These are phyloP conservation scores for Mesaphorura yosii DNA, from an alignment of 1,140 invertebrate species.

Conservation along the genomic window DNA sequence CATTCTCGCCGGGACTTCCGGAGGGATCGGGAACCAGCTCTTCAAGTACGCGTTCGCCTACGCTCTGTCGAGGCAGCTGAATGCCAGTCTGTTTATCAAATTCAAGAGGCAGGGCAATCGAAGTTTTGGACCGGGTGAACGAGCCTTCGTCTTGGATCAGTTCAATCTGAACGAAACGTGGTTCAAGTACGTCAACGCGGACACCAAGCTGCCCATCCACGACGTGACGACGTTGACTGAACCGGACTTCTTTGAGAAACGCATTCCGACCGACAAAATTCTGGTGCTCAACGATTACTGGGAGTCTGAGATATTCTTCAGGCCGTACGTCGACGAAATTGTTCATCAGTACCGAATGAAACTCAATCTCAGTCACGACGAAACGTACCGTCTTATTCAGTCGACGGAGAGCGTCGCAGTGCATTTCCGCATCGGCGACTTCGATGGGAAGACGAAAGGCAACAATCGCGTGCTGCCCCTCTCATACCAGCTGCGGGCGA, in stretches of 20 bases:
- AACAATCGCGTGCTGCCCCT: neutral
- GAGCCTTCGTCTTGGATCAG: too few species aligned
- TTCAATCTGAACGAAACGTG: too few species aligned
- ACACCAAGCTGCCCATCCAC: too few species aligned
- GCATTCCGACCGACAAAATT: neutral
- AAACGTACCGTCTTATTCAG: neutral
- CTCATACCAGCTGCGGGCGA: neutral
- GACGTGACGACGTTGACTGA: neutral
- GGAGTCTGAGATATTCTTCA: conserved; percentile 1
- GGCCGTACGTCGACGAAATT: neutral
- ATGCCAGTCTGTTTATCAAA: too few species aligned
- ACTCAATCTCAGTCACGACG: neutral
- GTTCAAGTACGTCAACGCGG: too few species aligned
- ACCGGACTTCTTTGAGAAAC: neutral
- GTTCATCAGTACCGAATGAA: neutral
- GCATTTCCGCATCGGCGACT: neutral
- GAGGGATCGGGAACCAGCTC: too few species aligned
- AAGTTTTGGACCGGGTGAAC: too few species aligned
- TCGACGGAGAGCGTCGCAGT: neutral
- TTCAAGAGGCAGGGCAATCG: too few species aligned
- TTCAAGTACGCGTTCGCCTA: too few species aligned
- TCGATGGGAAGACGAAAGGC: neutral
- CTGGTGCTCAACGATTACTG: neutral
- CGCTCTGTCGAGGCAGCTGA: too few species aligned
- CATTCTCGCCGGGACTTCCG: too few species aligned